A percentile compares a stretch with the other conserved stretches of the same genome.
These are phyloP conservation scores for Mercenaria mercenaria DNA, from an alignment of 1,140 invertebrate species.

Conservation along the genomic window DNA sequence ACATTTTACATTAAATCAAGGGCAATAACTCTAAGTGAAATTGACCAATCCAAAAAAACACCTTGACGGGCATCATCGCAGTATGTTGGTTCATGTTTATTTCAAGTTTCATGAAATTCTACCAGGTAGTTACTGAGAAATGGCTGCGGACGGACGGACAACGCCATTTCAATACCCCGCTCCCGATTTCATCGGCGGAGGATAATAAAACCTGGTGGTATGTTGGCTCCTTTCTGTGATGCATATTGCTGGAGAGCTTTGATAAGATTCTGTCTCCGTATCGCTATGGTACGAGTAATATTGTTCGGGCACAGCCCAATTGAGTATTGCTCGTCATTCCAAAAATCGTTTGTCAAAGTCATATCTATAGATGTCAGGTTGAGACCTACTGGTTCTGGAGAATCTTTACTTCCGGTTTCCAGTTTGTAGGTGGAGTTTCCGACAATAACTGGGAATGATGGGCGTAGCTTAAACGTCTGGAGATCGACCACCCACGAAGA, in stretches of 20 bases:
- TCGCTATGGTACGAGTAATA: not conserved
- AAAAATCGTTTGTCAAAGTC: slow-evolving; percentile 5
- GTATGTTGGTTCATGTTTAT: no score
- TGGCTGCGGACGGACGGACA: no score
- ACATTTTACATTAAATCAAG: no score
- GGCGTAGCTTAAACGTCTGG: slow-evolving; percentile 31
- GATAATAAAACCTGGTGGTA: not conserved
- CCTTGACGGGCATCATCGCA: no score
- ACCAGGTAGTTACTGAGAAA: no score
- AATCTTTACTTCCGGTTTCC: slow-evolving; percentile 37
- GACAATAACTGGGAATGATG: not conserved
- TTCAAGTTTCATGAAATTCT: no score
- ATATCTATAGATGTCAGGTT: slow-evolving; percentile 55
- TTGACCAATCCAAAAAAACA: no score
- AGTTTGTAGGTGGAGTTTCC: not conserved
- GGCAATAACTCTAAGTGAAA: no score
- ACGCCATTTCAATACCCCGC: no score
- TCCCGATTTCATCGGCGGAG: no score
- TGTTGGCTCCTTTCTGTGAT: not conserved
- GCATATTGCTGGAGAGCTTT: not conserved
- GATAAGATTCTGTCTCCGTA: not conserved
- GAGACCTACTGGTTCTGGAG: slow-evolving; percentile 68
- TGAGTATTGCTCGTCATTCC: not conserved
- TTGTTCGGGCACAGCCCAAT: not conserved
- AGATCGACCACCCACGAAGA: slow-evolving; percentile 61